Base-by-base conservation (phyloP, 2,797 vertebrate genomes). In the Anguilla obscura region DNA sequence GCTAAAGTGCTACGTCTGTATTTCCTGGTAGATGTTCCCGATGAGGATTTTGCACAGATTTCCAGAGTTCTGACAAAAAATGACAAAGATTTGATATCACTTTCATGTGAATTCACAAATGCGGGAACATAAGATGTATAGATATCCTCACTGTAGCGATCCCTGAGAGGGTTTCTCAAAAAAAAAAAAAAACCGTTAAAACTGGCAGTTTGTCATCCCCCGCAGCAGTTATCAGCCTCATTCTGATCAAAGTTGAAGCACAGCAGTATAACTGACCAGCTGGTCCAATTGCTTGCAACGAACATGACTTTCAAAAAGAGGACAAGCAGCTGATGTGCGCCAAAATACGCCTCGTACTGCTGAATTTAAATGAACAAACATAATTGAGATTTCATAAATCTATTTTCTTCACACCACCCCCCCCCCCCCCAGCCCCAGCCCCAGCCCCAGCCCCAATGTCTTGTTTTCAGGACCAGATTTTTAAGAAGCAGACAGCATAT, bases 301-400 rank as follows among this genome's bases (percentile, higher is more conserved):
- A 50, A 33, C 79, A 24, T 82, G 45, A 24, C 21, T 82, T 82
- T 82, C 79, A 82, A 82, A 82, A 50, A 45, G 45, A 82, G 45
- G 24, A n/a, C 24, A n/a, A n/a, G 79, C 18, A 82, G 18, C 40
- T 24, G 79, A 82, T 21, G 33, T 45, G 10, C 36, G 40, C 36
- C 4, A 71, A 50, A 6, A 52, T n/a, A 30, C 12, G 24, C 21
- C 58, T n/a, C 6, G 30, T 66, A 24, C 58, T 16, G 85, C 87
- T 18, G 45, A 27, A 52, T 74, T 84, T 56, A 69, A 87, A 71
- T 84, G 52, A 30, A 33, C 5, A 1, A 27, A 50, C 18, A 45
- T 84, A 10, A 74, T 54, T 80, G 40, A 86, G 50, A 82, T 69
- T 24, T 40, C 85, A n/a, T 45, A 27, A 58, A 33, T 58, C 18